Conservation (phyloP, 2,113 vertebrate genomes). For the Laterallus jamaicensis region DNA sequence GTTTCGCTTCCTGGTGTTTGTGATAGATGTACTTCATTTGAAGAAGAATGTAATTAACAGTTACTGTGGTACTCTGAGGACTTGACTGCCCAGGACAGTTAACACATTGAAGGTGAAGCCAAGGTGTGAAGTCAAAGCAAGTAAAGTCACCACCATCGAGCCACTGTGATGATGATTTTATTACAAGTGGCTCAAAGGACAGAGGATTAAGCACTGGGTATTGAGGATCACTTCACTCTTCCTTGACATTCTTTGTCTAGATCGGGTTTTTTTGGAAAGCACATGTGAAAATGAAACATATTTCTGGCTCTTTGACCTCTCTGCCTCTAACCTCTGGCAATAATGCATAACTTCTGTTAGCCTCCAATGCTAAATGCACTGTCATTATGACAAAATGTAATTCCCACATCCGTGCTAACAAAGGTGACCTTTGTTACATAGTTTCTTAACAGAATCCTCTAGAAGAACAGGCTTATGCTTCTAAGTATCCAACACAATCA, state of each 20-base stretch:
- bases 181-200: background rate
- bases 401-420: slow-evolving; percentile 6
- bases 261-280: background rate
- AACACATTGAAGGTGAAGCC: background rate
- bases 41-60: background rate
- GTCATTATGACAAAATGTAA: slow-evolving; percentile 12
- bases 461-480: background rate
- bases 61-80: background rate
- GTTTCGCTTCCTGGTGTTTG: background rate
- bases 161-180: background rate
- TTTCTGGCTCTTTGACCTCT: background rate
- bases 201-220: background rate
- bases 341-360: background rate
- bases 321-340: background rate
- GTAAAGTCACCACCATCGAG: background rate
- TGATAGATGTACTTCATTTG: background rate
- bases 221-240: background rate
- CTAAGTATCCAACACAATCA: background rate
- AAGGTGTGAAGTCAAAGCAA: background rate
- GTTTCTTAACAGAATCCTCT: background rate
- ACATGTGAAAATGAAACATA: background rate
- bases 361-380: slow-evolving; percentile 16
- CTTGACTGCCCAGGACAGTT: background rate
- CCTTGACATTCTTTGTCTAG: background rate
- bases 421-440: slow-evolving; percentile 20